Evolutionary conservation across 2,113 vertebrate genomes (phyloP).

Genomic region (Scomber scombrus): DNA sequence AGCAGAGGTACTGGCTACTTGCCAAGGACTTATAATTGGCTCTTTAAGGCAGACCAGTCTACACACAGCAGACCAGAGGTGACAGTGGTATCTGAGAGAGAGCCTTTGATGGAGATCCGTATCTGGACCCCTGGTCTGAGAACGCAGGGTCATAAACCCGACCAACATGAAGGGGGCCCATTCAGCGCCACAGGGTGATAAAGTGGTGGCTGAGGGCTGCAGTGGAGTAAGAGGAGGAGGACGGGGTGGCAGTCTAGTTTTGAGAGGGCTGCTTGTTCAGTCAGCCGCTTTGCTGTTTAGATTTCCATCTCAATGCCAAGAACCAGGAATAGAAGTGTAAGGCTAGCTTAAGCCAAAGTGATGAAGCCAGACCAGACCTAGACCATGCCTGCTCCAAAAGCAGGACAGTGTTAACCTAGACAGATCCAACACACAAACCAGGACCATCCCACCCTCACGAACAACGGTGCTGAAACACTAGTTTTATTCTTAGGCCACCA

Average conservation of each 20-base stretch:
- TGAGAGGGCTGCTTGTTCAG: conserved; percentile 83
- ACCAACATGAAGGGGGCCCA: conserved; percentile 79
- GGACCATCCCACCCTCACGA: conserved; percentile 51
- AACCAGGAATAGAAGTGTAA: conserved; percentile 74
- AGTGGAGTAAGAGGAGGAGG: conserved; percentile 47
- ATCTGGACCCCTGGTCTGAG: conserved; percentile 74
- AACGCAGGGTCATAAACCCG: conserved; percentile 77
- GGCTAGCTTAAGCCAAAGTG: conserved; percentile 23
- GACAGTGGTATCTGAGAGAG: conserved; percentile 68
- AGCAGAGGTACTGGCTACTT: conserved; percentile 22
- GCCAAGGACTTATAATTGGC: conserved; percentile 46
- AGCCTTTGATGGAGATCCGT: conserved; percentile 79
- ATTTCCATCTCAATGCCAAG: conserved; percentile 81
- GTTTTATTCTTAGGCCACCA: conserved; percentile 78
- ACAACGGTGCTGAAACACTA: conserved; percentile 67
- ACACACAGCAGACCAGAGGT: conserved; percentile 66
- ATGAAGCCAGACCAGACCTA: conserved; percentile 37
- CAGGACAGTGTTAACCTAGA: conserved; percentile 40
- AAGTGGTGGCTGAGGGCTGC: conserved; percentile 56
- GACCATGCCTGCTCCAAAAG: conserved; percentile 19
- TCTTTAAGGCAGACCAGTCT: conserved; percentile 51
- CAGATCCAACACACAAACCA: conserved; percentile 35
- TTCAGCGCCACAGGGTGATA: conserved; percentile 76
- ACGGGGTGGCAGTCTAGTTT: conserved; percentile 58
- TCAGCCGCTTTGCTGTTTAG: conserved; percentile 71